phyloP scores from a whole-genome alignment of 1,140 invertebrate genomes.

The Trachymyrmex septentrionalis region DNA sequence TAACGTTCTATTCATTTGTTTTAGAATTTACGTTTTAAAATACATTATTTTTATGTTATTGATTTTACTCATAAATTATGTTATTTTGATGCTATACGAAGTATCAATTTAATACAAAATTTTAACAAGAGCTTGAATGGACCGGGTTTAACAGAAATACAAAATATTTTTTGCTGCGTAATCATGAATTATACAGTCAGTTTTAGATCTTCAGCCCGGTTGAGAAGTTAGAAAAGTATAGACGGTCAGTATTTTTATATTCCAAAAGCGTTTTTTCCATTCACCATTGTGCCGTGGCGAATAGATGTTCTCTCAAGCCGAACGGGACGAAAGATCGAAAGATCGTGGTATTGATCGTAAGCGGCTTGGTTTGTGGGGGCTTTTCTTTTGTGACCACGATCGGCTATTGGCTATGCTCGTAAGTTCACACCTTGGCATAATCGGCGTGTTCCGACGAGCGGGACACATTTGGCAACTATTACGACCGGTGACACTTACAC shows the following conservation, averaged over 20 bases:
- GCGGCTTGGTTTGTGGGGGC: conserved; percentile 78
- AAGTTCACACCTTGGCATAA: conserved; percentile 82
- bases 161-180: neutral
- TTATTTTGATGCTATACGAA: too few species aligned
- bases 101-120: too few species aligned
- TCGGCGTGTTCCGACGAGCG: conserved; percentile 74
- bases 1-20: too few species aligned
- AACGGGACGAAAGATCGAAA: conserved; percentile 69
- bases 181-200: conserved; percentile 48
- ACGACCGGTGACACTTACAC: conserved; percentile 61
- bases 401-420: conserved; percentile 68
- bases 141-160: too few species aligned
- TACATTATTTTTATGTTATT: too few species aligned
- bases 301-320: conserved; percentile 68
- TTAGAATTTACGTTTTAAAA: too few species aligned
- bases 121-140: too few species aligned
- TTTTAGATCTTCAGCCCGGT: conserved; percentile 25
- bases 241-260: conserved; percentile 71
- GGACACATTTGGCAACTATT: conserved; percentile 71
- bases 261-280: conserved; percentile 76
- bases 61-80: too few species aligned
- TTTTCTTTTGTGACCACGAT: conserved; percentile 64
- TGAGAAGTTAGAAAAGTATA: conserved; percentile 61
- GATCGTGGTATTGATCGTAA: conserved; percentile 84
- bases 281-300: conserved; percentile 80